Conservation (phyloP, 92 coral and sea anemone species). For the Epizoanthus fatuus region DNA sequence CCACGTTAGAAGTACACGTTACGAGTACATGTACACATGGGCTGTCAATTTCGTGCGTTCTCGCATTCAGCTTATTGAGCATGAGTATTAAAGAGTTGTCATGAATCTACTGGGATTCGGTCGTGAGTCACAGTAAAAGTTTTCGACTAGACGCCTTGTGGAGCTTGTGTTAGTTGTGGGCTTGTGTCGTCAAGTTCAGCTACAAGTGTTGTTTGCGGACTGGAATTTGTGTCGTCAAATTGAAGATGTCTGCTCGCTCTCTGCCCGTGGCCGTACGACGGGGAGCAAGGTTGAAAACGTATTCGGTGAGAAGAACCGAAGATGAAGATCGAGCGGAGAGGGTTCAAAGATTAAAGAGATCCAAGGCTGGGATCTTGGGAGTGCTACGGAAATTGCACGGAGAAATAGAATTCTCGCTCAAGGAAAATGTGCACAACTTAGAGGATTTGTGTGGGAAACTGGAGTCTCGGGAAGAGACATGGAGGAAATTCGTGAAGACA, state of each 20-base stretch:
- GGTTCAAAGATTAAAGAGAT: conserved; percentile 40
- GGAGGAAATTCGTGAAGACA: conserved; percentile 42
- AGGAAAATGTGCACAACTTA: conserved; percentile 12
- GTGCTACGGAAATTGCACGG: background rate
- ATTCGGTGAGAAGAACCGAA: conserved; percentile 36
- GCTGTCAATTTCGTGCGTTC: too few relatives aligned
- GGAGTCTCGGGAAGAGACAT: conserved; percentile 40
- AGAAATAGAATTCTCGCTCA: conserved; percentile 14
- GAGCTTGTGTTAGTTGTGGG: background rate
- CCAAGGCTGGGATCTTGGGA: conserved; percentile 42
- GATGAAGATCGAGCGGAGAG: conserved; percentile 45
- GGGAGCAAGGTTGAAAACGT: conserved; percentile 46
- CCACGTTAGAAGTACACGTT: too few relatives aligned
- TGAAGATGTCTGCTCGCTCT: conserved; percentile 42
- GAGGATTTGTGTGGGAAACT: conserved; percentile 37
- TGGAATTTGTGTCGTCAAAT: conserved; percentile 16
- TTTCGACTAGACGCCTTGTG: background rate
- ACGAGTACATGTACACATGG: too few relatives aligned
- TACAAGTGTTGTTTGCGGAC: background rate
- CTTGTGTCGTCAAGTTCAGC: background rate
- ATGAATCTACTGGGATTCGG: background rate
- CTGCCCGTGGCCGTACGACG: conserved; percentile 29
- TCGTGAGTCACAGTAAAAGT: conserved; percentile 30
- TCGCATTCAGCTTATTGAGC: too few relatives aligned
- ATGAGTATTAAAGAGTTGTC: too few relatives aligned